Percentiles rank a stretch among this genome's conserved stretches.
Evolutionary conservation across 2,888 invertebrate genomes (phyloP).

Genomic region (Coelinius sp.): DNA sequence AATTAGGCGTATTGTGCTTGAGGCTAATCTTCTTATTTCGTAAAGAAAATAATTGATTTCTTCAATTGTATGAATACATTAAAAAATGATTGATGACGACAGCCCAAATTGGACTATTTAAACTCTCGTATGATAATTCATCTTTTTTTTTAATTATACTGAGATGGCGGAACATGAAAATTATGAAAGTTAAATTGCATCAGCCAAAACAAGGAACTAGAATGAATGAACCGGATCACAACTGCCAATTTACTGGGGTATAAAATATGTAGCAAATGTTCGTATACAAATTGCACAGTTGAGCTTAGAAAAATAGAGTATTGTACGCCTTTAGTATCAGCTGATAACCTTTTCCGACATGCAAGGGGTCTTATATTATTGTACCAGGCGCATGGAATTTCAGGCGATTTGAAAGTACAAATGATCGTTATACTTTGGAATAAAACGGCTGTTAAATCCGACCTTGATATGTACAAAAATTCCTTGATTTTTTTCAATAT

Average conservation of each 20-base stretch:
- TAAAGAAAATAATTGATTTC: background rate
- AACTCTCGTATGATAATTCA: background rate
- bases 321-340: background rate
- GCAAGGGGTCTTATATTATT: background rate
- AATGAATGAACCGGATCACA: conserved; percentile 6
- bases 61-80: background rate
- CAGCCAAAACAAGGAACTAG: background rate
- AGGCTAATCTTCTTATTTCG: background rate
- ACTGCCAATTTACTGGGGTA: background rate
- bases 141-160: background rate
- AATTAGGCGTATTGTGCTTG: background rate
- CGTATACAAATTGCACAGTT: background rate
- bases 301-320: background rate
- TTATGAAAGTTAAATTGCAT: conserved; percentile 14
- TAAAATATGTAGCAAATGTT: background rate
- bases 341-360: conserved; percentile 9
- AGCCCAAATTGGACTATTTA: background rate
- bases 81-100: background rate
- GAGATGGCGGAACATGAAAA: background rate
- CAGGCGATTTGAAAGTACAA: conserved; percentile 22
- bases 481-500: background rate
- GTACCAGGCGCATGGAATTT: background rate
- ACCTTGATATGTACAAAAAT: background rate
- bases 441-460: background rate
- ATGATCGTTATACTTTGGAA: background rate